Conservation (phyloP, 2,113 vertebrate genomes). For the Toxostoma redivivum region DNA sequence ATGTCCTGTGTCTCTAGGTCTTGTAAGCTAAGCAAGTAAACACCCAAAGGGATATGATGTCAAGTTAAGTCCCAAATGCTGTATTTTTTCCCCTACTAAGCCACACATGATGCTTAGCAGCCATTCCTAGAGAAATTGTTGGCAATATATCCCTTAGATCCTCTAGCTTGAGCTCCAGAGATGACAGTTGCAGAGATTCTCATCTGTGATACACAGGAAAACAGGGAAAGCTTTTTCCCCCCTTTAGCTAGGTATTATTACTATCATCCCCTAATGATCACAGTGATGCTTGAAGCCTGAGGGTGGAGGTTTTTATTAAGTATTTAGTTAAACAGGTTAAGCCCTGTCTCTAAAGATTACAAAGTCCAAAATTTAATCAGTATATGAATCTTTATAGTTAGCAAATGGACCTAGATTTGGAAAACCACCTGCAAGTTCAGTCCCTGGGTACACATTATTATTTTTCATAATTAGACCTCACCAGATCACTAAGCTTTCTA, state of each 20-base stretch:
- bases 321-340: slow-evolving; percentile 14
- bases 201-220: neutral
- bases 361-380: slow-evolving; percentile 17
- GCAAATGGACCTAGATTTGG: slow-evolving; percentile 9
- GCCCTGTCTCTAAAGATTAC: neutral
- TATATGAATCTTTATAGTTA: slow-evolving; percentile 11
- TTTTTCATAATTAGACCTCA: slow-evolving; percentile 46
- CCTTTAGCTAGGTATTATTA: neutral
- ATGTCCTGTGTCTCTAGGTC: neutral
- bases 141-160: neutral
- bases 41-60: neutral
- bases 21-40: neutral
- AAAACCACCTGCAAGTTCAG: slow-evolving; percentile 21
- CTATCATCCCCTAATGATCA: neutral
- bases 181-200: neutral
- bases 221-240: neutral
- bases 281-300: neutral
- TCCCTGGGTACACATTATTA: slow-evolving; percentile 20
- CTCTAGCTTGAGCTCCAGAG: neutral
- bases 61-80: neutral
- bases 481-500: slow-evolving; percentile 27
- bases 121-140: neutral
- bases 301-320: neutral
- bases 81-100: neutral
- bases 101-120: neutral